Percentiles rank a stretch among this genome's conserved stretches.
Conservation (phyloP, 2,888 invertebrate genomes). For the Apodemia zela region DNA sequence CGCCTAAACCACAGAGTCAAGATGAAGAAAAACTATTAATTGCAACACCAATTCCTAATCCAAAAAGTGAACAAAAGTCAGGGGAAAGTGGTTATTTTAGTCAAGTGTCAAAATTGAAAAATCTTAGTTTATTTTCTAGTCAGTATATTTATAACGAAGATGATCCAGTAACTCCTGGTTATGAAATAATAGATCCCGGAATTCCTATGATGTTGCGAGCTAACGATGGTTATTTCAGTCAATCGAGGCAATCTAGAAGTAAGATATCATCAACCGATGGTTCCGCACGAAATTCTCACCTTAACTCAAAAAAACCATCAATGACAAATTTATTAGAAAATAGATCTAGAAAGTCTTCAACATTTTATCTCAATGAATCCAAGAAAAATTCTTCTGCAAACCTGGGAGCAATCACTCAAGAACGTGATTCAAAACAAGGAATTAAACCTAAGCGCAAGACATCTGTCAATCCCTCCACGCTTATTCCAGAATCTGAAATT, state of each 20-base stretch:
- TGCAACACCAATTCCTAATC: conserved; percentile 34
- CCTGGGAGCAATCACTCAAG: conserved; percentile 54
- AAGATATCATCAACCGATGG: conserved; percentile 62
- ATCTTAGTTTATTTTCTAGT: conserved; percentile 77
- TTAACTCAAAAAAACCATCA: conserved; percentile 69
- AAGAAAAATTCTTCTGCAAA: conserved; percentile 69
- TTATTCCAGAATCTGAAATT: conserved; percentile 73
- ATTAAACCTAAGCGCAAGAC: conserved; percentile 66
- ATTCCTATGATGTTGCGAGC: conserved; percentile 84
- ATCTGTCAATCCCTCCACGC: conserved; percentile 54
- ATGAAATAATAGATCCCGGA: conserved; percentile 84
- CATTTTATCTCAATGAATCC: conserved; percentile 71
- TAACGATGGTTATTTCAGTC: conserved; percentile 83
- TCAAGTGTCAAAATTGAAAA: conserved; percentile 61
- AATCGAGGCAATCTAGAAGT: conserved; percentile 67
- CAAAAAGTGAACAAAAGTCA: conserved; percentile 40
- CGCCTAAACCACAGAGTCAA: conserved; percentile 41
- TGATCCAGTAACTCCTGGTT: conserved; percentile 81
- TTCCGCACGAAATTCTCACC: conserved; percentile 65
- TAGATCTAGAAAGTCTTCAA: conserved; percentile 68
- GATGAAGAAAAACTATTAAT: conserved; percentile 50
- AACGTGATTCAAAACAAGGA: conserved; percentile 44
- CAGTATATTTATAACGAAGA: conserved; percentile 84
- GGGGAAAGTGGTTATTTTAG: conserved; percentile 66
- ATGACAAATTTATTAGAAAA: conserved; percentile 70